A percentile compares a stretch with the other conserved stretches of the same genome.
These are phyloP conservation scores for Smittia aterrima DNA, from an alignment of 2,888 invertebrate genomes.

Conservation along the genomic window DNA sequence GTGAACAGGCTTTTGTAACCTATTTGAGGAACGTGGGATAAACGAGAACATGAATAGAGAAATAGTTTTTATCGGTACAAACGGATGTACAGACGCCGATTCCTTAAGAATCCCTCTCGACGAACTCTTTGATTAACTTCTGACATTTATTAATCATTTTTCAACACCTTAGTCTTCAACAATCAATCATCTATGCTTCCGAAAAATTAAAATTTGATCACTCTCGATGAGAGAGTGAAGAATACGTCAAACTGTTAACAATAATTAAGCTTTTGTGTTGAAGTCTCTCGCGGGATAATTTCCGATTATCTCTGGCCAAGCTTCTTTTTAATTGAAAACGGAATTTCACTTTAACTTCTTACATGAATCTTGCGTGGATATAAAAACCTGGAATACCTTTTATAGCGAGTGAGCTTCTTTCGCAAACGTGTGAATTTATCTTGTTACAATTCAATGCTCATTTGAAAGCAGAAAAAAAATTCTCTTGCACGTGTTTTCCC, in stretches of 20 bases:
- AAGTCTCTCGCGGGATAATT: constrained; percentile 20
- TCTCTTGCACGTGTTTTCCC: constrained; percentile 16
- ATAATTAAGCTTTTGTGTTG: constrained; percentile 25
- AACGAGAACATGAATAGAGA: no score
- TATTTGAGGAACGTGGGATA: no score
- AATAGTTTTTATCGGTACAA: no score
- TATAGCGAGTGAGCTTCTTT: not conserved
- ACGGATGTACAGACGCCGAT: no score
- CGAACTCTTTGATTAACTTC: constrained; percentile 8
- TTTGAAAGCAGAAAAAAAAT: not conserved
- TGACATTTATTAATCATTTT: constrained; percentile 37
- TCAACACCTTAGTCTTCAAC: constrained; percentile 22
- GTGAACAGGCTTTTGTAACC: no score
- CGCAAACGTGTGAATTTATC: constrained; percentile 35
- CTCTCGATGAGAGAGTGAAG: not conserved
- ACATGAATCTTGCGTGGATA: not conserved
- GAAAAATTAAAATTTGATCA: not conserved
- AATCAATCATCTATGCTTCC: constrained; percentile 35
- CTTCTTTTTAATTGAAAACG: constrained; percentile 27
- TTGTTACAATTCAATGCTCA: constrained; percentile 32
- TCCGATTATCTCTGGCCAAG: constrained; percentile 14
- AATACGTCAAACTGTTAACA: constrained; percentile 16
- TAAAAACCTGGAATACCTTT: not conserved
- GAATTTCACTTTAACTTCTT: constrained; percentile 7
- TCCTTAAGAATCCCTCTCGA: no score